phyloP scores from a whole-genome alignment of 2,888 invertebrate genomes.

The Himalopsyche tibetana region DNA sequence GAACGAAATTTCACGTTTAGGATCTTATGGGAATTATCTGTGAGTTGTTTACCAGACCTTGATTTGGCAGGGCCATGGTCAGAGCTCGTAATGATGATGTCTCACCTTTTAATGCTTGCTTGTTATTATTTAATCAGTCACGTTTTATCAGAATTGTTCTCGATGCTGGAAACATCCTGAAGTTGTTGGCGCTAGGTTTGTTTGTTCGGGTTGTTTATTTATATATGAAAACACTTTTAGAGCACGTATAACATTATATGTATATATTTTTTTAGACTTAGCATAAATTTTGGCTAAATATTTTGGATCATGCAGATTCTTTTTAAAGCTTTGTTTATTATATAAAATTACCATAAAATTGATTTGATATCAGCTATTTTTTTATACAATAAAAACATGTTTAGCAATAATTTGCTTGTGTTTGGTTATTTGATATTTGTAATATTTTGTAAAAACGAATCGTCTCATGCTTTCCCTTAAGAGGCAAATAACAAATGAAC shows the following conservation, averaged over 20 bases:
- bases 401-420: too few relatives aligned
- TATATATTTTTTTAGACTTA: background rate
- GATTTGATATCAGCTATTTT: too few relatives aligned
- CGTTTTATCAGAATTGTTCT: constrained; percentile 50
- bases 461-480: too few relatives aligned
- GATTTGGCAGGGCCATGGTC: constrained; percentile 14
- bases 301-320: background rate
- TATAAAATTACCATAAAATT: too few relatives aligned
- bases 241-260: background rate
- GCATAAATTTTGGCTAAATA: background rate
- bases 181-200: constrained; percentile 33
- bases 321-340: too few relatives aligned
- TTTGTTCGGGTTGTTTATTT: constrained; percentile 44
- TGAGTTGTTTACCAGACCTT: background rate
- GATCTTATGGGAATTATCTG: background rate
- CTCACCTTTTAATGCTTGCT: constrained; percentile 45
- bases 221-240: constrained; percentile 43
- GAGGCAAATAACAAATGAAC: too few relatives aligned
- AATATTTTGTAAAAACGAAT: too few relatives aligned
- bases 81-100: constrained; percentile 55
- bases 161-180: background rate
- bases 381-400: too few relatives aligned
- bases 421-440: too few relatives aligned
- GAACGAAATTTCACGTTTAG: background rate
- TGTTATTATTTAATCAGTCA: constrained; percentile 56